These are phyloP conservation scores for Crioceris asparagi DNA, from an alignment of 2,888 invertebrate species.

Conservation along the genomic window DNA sequence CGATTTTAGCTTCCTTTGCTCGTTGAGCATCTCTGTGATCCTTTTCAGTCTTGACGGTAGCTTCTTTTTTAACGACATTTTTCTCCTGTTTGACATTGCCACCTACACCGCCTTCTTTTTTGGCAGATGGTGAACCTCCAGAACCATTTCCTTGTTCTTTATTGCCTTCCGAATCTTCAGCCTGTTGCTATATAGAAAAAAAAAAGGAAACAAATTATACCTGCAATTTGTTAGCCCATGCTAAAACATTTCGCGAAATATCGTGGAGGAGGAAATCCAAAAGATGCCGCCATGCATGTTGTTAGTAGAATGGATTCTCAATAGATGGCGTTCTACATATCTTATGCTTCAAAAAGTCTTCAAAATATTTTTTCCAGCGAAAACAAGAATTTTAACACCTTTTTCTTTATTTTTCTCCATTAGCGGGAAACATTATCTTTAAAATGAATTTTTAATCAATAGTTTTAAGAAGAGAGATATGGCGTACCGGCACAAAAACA, in stretches of 20 bases:
- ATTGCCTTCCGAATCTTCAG: conserved; percentile 37
- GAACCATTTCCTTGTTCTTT: conserved; percentile 35
- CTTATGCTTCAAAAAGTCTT: too few relatives aligned
- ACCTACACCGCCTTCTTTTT: conserved; percentile 48
- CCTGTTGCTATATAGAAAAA: conserved; percentile 19
- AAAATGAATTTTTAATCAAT: too few relatives aligned
- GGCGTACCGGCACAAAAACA: too few relatives aligned
- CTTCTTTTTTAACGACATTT: conserved; percentile 48
- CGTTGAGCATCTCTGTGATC: conserved; percentile 52
- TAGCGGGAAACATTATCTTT: too few relatives aligned
- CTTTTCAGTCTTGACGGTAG: conserved; percentile 49
- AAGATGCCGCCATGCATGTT: too few relatives aligned
- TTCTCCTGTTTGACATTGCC: conserved; percentile 43
- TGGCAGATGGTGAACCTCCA: conserved; percentile 39
- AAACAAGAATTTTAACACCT: too few relatives aligned
- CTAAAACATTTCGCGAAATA: not conserved
- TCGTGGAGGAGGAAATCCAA: not conserved
- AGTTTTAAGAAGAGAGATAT: too few relatives aligned
- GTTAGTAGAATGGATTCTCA: too few relatives aligned
- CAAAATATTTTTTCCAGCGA: too few relatives aligned
- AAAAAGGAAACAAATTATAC: conserved; percentile 1
- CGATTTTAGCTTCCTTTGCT: conserved; percentile 51
- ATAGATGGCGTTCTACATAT: too few relatives aligned
- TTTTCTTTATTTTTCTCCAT: too few relatives aligned
- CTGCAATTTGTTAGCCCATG: too few relatives aligned